Percentiles rank a stretch among this genome's conserved stretches.
Conservation (phyloP, 2,888 invertebrate genomes). For the Plutella xylostella region DNA sequence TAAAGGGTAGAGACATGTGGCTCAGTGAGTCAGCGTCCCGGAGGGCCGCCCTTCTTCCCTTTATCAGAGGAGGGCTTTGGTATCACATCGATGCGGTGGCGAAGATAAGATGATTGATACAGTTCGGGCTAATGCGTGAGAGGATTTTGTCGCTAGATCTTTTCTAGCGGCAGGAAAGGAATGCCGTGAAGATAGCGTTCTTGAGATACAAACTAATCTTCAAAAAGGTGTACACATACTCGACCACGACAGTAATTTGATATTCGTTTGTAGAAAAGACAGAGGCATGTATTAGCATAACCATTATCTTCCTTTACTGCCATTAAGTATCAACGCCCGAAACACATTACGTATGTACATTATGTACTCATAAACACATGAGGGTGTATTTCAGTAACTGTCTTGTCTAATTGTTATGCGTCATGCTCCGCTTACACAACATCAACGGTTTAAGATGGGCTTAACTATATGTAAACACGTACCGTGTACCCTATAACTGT, state of each 20-base stretch:
- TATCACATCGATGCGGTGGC: constrained; percentile 28
- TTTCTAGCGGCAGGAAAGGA: too few species aligned
- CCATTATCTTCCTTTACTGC: too few species aligned
- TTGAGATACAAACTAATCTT: too few species aligned
- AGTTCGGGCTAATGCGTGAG: constrained; percentile 19
- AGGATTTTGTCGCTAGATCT: constrained; percentile 15
- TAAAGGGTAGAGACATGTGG: constrained; percentile 30
- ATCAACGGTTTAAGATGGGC: constrained; percentile 1
- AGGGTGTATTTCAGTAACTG: constrained; percentile 1
- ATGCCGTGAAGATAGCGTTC: too few species aligned
- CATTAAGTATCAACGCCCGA: too few species aligned
- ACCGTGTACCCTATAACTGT: constrained; percentile 19
- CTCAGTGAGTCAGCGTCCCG: constrained; percentile 26
- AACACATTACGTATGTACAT: background rate
- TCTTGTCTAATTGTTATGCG: constrained; percentile 2
- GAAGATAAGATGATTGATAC: constrained; percentile 29
- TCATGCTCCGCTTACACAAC: constrained; percentile 2
- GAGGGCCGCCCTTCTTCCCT: constrained; percentile 12
- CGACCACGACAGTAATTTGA: too few species aligned
- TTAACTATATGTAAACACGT: background rate
- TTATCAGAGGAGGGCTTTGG: constrained; percentile 26
- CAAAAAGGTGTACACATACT: too few species aligned
- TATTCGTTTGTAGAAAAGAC: too few species aligned
- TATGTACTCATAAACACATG: constrained; percentile 4
- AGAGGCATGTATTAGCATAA: too few species aligned